phyloP scores from a whole-genome alignment of 2,888 invertebrate species.

The Seira musarum region DNA sequence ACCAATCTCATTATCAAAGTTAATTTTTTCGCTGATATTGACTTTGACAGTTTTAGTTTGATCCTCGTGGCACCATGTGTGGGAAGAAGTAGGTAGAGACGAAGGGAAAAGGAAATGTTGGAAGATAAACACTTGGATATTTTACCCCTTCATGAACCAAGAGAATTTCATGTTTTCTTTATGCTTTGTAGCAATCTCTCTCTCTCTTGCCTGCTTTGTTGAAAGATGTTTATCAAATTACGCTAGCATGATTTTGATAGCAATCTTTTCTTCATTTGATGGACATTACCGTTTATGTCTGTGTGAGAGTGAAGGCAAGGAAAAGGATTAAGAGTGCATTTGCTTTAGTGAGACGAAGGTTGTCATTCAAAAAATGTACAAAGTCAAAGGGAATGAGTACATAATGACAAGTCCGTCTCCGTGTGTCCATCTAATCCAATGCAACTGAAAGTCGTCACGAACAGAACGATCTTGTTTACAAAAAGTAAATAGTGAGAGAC shows the following conservation, averaged over 20 bases:
- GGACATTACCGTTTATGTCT: conserved; percentile 41
- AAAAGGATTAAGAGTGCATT: too few relatives aligned
- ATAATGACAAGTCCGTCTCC: too few relatives aligned
- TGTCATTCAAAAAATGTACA: too few relatives aligned
- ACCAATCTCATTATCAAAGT: conserved; percentile 7
- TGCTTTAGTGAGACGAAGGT: too few relatives aligned
- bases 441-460: too few relatives aligned
- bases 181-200: conserved; percentile 38
- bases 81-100: conserved; percentile 14
- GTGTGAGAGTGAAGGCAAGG: too few relatives aligned
- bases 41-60: conserved; percentile 48
- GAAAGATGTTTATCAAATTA: conserved; percentile 45
- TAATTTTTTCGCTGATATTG: conserved; percentile 31
- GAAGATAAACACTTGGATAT: conserved; percentile 1
- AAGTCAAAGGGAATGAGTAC: too few relatives aligned
- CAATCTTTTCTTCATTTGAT: conserved; percentile 45
- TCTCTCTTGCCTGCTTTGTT: conserved; percentile 23
- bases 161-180: not conserved
- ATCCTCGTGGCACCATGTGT: too few relatives aligned
- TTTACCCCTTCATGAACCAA: not conserved
- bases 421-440: too few relatives aligned
- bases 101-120: conserved; percentile 42
- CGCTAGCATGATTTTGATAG: conserved; percentile 52
- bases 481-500: too few relatives aligned
- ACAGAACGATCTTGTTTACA: too few relatives aligned